Evolutionary conservation across 2,797 vertebrate species (phyloP).

Genomic region (Emydoidea blandingii): DNA sequence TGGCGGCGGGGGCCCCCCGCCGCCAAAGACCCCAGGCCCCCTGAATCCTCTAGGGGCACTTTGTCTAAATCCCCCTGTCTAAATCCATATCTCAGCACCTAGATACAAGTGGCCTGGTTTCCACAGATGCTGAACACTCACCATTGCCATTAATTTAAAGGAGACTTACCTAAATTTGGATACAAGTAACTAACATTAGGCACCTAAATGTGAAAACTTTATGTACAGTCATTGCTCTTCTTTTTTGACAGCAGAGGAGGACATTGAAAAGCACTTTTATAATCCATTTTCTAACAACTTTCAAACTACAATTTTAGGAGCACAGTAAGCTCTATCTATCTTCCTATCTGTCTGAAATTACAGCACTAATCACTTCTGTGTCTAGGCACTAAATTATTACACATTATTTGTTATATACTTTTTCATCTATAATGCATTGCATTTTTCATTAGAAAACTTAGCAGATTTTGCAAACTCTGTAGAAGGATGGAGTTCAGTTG

Average conservation of each 20-base stretch:
- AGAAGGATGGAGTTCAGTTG: background rate
- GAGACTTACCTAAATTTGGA: background rate
- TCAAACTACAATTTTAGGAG: background rate
- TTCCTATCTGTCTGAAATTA: background rate
- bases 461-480: background rate
- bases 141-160: background rate
- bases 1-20: too few relatives aligned
- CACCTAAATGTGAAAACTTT: background rate
- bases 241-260: background rate
- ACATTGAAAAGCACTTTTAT: background rate
- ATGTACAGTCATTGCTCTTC: background rate
- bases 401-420: background rate
- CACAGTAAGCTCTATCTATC: background rate
- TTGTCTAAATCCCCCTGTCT: too few relatives aligned
- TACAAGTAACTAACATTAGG: background rate
- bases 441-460: background rate
- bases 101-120: background rate
- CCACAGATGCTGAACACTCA: background rate
- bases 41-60: too few relatives aligned
- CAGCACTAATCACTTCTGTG: background rate
- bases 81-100: background rate
- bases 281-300: background rate
- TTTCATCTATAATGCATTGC: background rate
- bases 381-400: background rate
- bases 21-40: too few relatives aligned